Evolutionary conservation across 2,888 invertebrate species (phyloP), one percentile per base, ranked within the genome.

Genomic region (Ditula angustiorana): DNA sequence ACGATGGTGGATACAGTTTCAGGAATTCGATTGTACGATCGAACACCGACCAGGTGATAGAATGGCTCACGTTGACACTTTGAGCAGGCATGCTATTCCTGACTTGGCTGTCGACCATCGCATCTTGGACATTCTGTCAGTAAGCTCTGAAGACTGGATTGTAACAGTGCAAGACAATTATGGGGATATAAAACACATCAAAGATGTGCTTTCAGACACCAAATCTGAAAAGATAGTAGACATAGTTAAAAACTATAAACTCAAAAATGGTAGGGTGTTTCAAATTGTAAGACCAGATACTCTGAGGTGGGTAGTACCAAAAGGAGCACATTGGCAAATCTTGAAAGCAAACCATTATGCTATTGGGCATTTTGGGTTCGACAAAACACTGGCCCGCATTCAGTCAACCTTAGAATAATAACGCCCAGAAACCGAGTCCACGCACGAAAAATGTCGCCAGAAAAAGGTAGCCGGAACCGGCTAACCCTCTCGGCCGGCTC

Each of bases 61-160:
- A 2, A 80, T 85, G 77, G n/a, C 64, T 50, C 82, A 82, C 62
- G 80, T 80, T 0, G 82, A 82, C 23, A 23, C 33, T 3, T 33
- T 33, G 10, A 33, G 33, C 23, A 11, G 63, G 80, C 37, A 80
- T 78, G 35, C 61, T 77, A 26, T 67, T 67, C 28, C 11, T 2
- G 5, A 2, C n/a, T 1, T 11, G 3, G n/a, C 4, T 0, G n/a
- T n/a, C 33, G 33, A 0, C 4, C 4, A 35, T 35, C 33, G n/a
- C 1, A n/a, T 44, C 1, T 11, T 69, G 0, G 67, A 63, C 47
- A 30, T 70, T 10, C 24, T 66, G 3, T 26, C 23, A 3, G 41
- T 67, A 28, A 44, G 16, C 24, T 19, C 23, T 5, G 65, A 68
- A 16, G 67, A 71, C 37, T 71, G 71, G 71, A 56, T 71, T 13